Evolutionary conservation across 2,888 invertebrate genomes (phyloP), one percentile per base, ranked within the genome.

Genomic region (Andrena flavipes): DNA sequence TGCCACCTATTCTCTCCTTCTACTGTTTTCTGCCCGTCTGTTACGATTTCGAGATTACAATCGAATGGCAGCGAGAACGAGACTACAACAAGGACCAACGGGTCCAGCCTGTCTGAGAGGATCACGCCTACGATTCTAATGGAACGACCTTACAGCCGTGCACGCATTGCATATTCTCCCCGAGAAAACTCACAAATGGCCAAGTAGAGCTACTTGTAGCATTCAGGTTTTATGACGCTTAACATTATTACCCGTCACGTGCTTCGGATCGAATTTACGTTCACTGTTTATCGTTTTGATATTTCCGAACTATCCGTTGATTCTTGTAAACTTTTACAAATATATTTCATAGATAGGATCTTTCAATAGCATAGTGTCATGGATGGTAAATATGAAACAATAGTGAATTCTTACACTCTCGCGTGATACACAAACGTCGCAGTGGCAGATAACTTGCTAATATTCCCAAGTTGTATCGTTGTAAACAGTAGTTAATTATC

Each of bases 41-140:
- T 56, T 48, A 29, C 62, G 65, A 20, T 70, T 60, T 60, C 29
- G 60, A 74, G 74, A 84, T 84, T 74, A 59, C 76, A 71, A 84
- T 84, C 74, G 65, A 48, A 49, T 71, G 62, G 48, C 8, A 67
- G 62, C 26, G 7, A 48, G 68, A 84, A 59, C 60, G 68, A 63
- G 54, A 59, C 70, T 13, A 29, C 48, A 48, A 51, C 54, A 49
- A 30, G 59, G 56, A 67, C 54, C n/a, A 59, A 42, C 10, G 13
- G 67, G 77, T 68, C 73, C 64, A 20, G 51, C 56, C 29, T 13
- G 30, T 20, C 59, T 42, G 23, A 30, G 30, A 35, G 59, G 70
- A 80, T 74, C 80, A 71, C 68, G 68, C 42, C 71, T 68, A 83
- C 69, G 70, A 48, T 60, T 60, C 59, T 71, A 78, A 78, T 60